Evolutionary conservation across 2,888 invertebrate genomes (phyloP), one percentile per base, ranked within the genome.

Genomic region (Gerris lacustris): DNA sequence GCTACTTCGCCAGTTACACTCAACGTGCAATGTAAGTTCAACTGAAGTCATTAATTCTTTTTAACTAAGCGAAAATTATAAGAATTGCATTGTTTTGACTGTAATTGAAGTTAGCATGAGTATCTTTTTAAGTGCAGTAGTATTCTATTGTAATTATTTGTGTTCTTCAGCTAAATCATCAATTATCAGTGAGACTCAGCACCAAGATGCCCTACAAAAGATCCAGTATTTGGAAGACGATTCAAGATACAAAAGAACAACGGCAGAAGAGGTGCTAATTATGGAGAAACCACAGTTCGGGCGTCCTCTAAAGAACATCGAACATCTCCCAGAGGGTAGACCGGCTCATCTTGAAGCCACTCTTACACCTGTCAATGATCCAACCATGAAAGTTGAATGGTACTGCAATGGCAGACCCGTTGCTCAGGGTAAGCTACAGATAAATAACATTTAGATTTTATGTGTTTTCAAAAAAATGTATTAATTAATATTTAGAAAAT

Each of bases 351-450:
- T 97, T 76, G 96, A 96, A 82, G 95, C 95, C 0, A 96, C 96
- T 6, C 83, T 99, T 47, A 94, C 95, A 0, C 99, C 99, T 0
- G 93, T 97, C 62, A 96, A 97, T 78, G 99, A 99, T 81, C 96
- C 98, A 6, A 95, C 95, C 7, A 97, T 99, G 97, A 89, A 90
- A 76, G 95, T 99, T 9, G 97, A 98, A 82, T 99, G 98, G 99
- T 96, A 88, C 82, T 91, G 94, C 80, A 94, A 99, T 82, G 97
- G 96, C 69, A 86, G 89, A 77, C 96, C 96, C 5, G 88, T 99
- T 77, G 91, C 91, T 78, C 90, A 91, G 79, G 94, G 81, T 79
- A 73, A 71, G 17, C 15, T 63, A 9, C 18, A 5, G n/a, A n/a
- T 4, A 9, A 64, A 11, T 9, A 64, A 64, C 17, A 64, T 64